Evolutionary conservation across 2,113 vertebrate species (phyloP), one percentile per base, ranked within the genome.

Genomic region (Phalacrocorax brasilianus): DNA sequence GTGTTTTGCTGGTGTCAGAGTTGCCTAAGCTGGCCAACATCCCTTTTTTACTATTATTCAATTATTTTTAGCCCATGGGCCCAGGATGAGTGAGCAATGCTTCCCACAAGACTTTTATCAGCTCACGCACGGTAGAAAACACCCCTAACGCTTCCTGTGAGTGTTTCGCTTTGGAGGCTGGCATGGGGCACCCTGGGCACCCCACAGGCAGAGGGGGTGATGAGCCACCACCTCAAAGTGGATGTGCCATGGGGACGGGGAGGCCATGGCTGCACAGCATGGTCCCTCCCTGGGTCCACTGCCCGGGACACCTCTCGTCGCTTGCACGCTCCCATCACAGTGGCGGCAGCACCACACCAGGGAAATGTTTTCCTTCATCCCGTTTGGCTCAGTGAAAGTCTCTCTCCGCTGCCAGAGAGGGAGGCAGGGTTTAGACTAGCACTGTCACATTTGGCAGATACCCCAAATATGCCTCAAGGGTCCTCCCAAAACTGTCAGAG

Each of bases 321-420:
- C n/a, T 74, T 1, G 0, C 14, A 24, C 0, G 5, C 40, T 91
- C 55, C 67, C 0, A 0, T 18, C 3, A 0, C 3, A 1, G 22
- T 14, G 2, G 9, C 71, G 38, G 28, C 47, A 50, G 52, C 19
- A 6, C 55, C 21, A 19, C n/a, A 42, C 13, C 1, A 0, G 23
- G 23, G 4, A 73, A 19, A 24, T 42, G 12, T 12, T 77, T 35
- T 49, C 9, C 35, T 70, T 45, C 30, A 6, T 27, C 32, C 26
- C 8, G 12, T 73, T 12, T 30, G 53, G 38, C 74, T 50, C 61
- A n/a, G 14, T 27, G 6, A 14, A 66, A 75, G 56, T 17, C 56
- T n/a, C 50, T 32, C 42, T 56, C 30, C 2, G 7, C 12, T 55
- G 65, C 21, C 76, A 88, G 50, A 78, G 38, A 42, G 24, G 17